These are phyloP conservation scores for Myopa tessellatipennis DNA, from an alignment of 2,888 invertebrate genomes.

Conservation along the genomic window DNA sequence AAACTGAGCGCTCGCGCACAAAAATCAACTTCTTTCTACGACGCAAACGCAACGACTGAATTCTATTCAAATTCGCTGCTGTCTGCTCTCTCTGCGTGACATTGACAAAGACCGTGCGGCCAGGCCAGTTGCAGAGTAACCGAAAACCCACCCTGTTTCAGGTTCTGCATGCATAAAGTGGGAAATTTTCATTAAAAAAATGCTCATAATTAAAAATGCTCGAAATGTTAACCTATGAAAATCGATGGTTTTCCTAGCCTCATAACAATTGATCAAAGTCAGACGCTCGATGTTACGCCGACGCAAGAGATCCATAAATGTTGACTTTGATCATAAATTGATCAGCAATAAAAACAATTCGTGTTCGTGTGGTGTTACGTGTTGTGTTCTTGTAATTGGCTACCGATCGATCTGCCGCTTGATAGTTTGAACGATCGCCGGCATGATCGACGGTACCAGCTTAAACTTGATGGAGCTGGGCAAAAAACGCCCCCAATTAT, in stretches of 20 bases:
- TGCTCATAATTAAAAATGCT: too few species aligned
- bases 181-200: too few species aligned
- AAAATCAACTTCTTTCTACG: background rate
- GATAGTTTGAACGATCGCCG: background rate
- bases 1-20: background rate
- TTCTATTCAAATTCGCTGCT: background rate
- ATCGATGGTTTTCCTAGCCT: conserved; percentile 16
- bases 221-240: background rate
- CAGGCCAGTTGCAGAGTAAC: background rate
- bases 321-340: conserved; percentile 19
- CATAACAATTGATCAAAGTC: conserved; percentile 31
- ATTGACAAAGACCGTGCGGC: background rate
- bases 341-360: conserved; percentile 3
- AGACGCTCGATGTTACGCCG: conserved; percentile 22
- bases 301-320: conserved; percentile 20
- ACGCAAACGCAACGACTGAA: conserved; percentile 27
- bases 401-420: conserved; percentile 10
- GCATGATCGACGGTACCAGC: background rate
- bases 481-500: conserved; percentile 3
- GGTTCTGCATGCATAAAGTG: background rate
- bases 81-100: background rate
- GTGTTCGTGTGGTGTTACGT: background rate
- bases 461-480: conserved; percentile 2
- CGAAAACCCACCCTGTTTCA: conserved; percentile 13
- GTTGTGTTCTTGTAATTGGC: background rate